Evolutionary conservation across 2,888 invertebrate species (phyloP), one percentile per base, ranked within the genome.

Genomic region (Callyntrura sp.): DNA sequence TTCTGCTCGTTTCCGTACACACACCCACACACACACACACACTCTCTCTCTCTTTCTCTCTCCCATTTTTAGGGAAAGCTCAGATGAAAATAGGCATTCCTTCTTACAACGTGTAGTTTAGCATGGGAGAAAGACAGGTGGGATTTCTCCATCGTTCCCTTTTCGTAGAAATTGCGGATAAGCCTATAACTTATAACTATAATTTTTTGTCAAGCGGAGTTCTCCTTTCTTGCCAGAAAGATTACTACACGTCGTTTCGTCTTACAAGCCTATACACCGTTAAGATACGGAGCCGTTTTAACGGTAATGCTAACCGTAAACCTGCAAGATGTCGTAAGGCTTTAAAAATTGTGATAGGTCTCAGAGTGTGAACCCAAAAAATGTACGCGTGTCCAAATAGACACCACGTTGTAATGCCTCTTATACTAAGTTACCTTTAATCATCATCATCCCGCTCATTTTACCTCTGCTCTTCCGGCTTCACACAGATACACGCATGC

Each of bases 391-490:
- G 43, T 17, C 17, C 78, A 23, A 3, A 48, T 48, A 20, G 35
- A 43, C 35, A 43, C 70, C 43, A 17, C 43, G 70, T 70, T 73
- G 12, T 68, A 17, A 17, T 70, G 45, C 43, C 73, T 85, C 79
- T 85, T 89, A 85, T 89, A 85, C 84, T 89, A 89, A 89, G 89
- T 89, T 89, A 89, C 79, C 85, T 84, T 89, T 89, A 89, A 85
- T 89, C 85, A 89, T 89, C 85, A 79, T 83, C 88, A 60, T 88
- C 82, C 12, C 45, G 68, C 60, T 12, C 83, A 84, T 82, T 78
- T 23, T 43, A 78, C 81, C 35, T 70, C 73, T 35, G 35, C 35
- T 45, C 62, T 23, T 43, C 73, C 12, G 25, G n/a, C n/a, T 57
- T 45, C 35, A 6, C 51, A 43, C 35, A 11, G 83, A 88, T 35